Conservation (phyloP, 2,888 invertebrate genomes). For the Morpho helenor region DNA sequence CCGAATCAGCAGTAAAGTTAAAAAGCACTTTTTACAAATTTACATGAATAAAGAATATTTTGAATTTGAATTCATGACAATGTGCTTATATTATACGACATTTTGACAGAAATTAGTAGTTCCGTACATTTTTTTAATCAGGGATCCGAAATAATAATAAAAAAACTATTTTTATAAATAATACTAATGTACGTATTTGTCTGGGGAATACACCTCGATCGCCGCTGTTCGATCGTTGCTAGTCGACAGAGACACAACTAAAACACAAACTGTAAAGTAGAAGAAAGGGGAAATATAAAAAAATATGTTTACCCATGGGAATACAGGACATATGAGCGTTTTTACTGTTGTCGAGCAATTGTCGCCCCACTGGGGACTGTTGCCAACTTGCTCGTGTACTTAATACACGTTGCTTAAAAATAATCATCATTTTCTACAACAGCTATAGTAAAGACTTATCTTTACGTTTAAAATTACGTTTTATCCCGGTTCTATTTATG, state of each 20-base stretch:
- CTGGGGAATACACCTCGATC: background rate
- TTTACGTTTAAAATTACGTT: no score
- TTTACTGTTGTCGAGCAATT: constrained; percentile 43
- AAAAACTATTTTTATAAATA: no score
- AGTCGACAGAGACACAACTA: constrained; percentile 29
- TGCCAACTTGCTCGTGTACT: constrained; percentile 12
- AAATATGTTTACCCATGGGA: constrained; percentile 34
- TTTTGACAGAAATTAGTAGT: no score
- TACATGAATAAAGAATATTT: no score
- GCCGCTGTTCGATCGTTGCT: constrained; percentile 11
- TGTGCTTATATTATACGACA: no score
- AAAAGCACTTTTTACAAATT: no score
- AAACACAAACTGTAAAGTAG: constrained; percentile 35
- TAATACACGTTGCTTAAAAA: constrained; percentile 12
- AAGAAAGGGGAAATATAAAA: constrained; percentile 34
- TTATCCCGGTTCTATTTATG: no score
- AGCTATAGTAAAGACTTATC: background rate
- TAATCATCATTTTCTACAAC: background rate
- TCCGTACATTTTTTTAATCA: no score
- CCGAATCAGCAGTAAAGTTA: no score
- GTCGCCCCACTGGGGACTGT: constrained; percentile 46
- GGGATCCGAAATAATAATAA: no score
- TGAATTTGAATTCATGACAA: no score
- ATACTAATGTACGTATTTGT: no score
- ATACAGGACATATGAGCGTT: constrained; percentile 37